These are phyloP conservation scores for Bambusicola thoracicus DNA, from an alignment of 2,113 vertebrate species.

Conservation along the genomic window DNA sequence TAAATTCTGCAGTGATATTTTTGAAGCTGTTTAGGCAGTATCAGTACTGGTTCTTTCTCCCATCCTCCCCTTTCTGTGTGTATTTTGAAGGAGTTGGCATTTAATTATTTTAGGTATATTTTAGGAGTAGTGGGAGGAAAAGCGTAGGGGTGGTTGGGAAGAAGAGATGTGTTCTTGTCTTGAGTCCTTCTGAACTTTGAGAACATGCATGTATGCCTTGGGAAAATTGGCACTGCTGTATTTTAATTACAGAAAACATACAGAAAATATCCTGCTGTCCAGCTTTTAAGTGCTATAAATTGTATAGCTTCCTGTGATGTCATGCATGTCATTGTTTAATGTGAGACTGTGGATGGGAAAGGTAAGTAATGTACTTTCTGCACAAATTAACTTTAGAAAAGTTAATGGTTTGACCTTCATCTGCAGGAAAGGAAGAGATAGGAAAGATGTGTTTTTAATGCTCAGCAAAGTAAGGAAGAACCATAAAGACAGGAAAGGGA, in stretches of 20 bases:
- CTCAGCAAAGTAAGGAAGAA: constrained; percentile 28
- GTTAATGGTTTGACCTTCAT: constrained; percentile 54
- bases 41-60: background rate
- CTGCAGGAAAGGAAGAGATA: background rate
- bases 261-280: constrained; percentile 53
- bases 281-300: constrained; percentile 59
- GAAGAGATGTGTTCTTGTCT: background rate
- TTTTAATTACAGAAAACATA: constrained; percentile 40
- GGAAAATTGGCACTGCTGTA: constrained; percentile 37
- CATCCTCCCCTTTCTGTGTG: fast-evolving
- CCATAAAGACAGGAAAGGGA: constrained; percentile 60
- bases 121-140: background rate
- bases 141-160: background rate
- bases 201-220: background rate
- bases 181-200: background rate
- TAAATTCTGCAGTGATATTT: background rate
- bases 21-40: background rate
- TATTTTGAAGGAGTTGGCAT: background rate
- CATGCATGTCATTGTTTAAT: constrained; percentile 58
- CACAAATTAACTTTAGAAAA: constrained; percentile 22
- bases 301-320: constrained; percentile 50
- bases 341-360: constrained; percentile 39
- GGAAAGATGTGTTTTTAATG: constrained; percentile 38
- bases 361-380: constrained; percentile 33
- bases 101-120: background rate